phyloP scores from a whole-genome alignment of 2,113 vertebrate species.

The Myodes glareolus region DNA sequence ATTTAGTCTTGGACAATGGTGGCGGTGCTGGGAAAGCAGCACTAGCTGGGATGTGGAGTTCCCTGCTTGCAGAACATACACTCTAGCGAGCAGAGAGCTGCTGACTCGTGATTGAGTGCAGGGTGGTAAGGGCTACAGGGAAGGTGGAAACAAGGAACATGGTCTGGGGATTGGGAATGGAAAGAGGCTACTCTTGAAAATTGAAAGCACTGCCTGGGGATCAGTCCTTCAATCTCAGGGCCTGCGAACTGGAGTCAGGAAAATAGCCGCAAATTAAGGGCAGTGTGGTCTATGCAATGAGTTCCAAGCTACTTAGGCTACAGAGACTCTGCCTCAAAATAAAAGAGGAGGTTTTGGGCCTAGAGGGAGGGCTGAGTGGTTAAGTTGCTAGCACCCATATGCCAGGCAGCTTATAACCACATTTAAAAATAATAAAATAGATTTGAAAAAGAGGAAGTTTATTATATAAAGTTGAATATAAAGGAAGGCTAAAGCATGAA shows the following conservation, averaged over 20 bases:
- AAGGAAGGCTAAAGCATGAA: neutral
- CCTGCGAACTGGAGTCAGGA: neutral
- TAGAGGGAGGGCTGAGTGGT: neutral
- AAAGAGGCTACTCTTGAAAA: neutral
- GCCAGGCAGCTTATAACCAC: neutral
- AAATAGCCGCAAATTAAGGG: neutral
- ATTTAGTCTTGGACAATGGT: neutral
- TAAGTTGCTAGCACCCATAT: neutral
- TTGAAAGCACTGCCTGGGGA: neutral
- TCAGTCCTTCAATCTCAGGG: neutral
- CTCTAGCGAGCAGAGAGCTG: neutral
- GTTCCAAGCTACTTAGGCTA: neutral
- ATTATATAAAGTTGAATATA: neutral
- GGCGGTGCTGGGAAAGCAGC: neutral
- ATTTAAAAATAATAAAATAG: neutral
- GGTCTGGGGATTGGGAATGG: neutral
- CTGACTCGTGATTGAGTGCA: slow-evolving; percentile 3
- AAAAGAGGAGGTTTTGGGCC: neutral
- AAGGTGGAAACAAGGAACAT: neutral
- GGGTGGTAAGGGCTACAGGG: neutral
- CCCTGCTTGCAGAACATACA: neutral
- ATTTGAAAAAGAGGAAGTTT: neutral
- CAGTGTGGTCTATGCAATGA: neutral
- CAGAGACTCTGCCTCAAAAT: neutral
- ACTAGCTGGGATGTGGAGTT: neutral